Evolutionary conservation across 2,797 vertebrate species (phyloP).

Genomic region (Arnoldichthys spilopterus): DNA sequence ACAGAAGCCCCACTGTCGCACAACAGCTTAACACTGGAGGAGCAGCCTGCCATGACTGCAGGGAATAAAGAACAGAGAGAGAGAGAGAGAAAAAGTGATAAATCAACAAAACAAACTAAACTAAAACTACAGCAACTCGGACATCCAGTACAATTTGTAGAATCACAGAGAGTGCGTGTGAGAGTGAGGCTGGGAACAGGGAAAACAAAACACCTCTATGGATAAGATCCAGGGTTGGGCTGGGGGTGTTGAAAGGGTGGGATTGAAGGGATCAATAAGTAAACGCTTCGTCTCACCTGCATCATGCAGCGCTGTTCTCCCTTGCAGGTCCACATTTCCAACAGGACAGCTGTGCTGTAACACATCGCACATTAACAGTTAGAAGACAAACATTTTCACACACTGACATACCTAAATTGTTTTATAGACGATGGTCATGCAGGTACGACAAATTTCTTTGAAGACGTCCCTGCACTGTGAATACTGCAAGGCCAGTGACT

Average conservation of each 20-base stretch:
- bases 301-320: conserved; percentile 93
- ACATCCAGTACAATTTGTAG: background rate
- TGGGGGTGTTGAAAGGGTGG: background rate
- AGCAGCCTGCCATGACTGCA: conserved; percentile 93
- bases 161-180: background rate
- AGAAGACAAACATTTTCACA: background rate
- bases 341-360: conserved; percentile 93
- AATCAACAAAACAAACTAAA: background rate
- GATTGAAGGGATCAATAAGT: background rate
- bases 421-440: background rate
- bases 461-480: no score
- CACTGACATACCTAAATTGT: background rate
- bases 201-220: background rate
- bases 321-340: conserved; percentile 92
- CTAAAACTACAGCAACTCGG: background rate
- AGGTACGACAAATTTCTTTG: background rate
- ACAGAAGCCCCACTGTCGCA: conserved; percentile 91
- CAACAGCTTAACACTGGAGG: conserved; percentile 92
- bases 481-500: background rate
- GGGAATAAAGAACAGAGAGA: conserved; percentile 22
- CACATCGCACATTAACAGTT: conserved; percentile 33
- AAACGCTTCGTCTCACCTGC: conserved; percentile 80
- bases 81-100: background rate
- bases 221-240: background rate
- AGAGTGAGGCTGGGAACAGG: no score